Percentiles rank a stretch among this genome's conserved stretches.
Conservation (phyloP, 1,140 invertebrate species). For the Pseudomyrmex flavicornis region DNA sequence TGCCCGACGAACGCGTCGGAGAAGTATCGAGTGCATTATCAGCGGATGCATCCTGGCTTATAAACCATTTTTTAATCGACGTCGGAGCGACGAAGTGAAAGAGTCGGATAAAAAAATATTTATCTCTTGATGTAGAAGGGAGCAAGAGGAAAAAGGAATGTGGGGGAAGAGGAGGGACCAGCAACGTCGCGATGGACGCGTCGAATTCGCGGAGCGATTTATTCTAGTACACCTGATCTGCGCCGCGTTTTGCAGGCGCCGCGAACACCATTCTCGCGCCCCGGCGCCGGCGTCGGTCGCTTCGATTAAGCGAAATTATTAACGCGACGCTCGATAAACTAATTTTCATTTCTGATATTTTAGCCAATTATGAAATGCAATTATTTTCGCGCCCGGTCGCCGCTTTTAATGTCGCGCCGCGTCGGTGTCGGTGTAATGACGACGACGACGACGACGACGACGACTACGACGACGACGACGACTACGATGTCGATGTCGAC, state of each 20-base stretch:
- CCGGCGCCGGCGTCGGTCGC: constrained; percentile 74
- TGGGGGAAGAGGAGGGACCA: background rate
- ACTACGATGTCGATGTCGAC: background rate
- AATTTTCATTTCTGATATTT: constrained; percentile 82
- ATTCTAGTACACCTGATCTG: constrained; percentile 74
- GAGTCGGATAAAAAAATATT: constrained; percentile 54
- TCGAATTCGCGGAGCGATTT: constrained; percentile 68
- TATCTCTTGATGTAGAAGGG: constrained; percentile 31
- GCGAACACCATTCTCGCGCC: constrained; percentile 68
- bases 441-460: constrained; percentile 10
- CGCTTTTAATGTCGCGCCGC: constrained; percentile 79
- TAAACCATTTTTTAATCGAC: constrained; percentile 14
- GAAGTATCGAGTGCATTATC: constrained; percentile 50
- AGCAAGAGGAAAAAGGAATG: too few species aligned
- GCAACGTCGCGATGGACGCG: constrained; percentile 46
- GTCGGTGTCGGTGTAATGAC: constrained; percentile 66
- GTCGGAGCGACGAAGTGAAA: background rate
- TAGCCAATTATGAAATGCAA: constrained; percentile 82
- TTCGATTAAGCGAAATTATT: constrained; percentile 80
- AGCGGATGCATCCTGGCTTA: constrained; percentile 11
- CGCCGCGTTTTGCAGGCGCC: constrained; percentile 62
- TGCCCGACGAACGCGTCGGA: constrained; percentile 40
- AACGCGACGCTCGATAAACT: constrained; percentile 79
- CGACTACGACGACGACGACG: background rate
- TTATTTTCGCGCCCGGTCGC: constrained; percentile 79